These are phyloP conservation scores for Yponomeuta plumbellus DNA, from an alignment of 2,888 invertebrate genomes.

Conservation along the genomic window DNA sequence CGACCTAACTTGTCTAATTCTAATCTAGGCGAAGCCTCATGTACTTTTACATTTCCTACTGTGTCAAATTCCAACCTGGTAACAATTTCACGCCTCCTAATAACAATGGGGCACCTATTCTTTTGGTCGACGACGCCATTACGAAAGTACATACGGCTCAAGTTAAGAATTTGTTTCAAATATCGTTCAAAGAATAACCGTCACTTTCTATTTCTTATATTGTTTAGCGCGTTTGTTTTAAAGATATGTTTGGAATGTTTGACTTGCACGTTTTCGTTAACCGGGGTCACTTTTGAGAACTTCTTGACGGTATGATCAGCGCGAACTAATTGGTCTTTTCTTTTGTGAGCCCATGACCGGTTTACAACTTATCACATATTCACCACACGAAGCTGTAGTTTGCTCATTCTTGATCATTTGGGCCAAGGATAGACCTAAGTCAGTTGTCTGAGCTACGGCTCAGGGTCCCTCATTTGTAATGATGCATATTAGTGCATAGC, in stretches of 20 bases:
- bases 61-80: conserved; percentile 19
- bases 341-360: neutral
- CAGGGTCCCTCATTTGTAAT: conserved; percentile 11
- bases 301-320: neutral
- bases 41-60: conserved; percentile 12
- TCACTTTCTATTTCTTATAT: conserved; percentile 30
- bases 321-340: neutral
- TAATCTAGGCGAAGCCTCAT: too few relatives aligned
- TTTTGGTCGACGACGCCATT: conserved; percentile 18
- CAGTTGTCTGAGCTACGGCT: neutral
- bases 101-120: conserved; percentile 19
- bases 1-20: too few relatives aligned
- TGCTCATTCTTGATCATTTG: conserved; percentile 22
- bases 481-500: conserved; percentile 5
- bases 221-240: neutral
- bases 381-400: neutral
- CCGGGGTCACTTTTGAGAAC: neutral
- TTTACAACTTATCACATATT: neutral
- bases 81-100: conserved; percentile 19
- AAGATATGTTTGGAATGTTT: neutral
- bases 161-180: conserved; percentile 22
- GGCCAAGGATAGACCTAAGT: conserved; percentile 36
- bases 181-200: conserved; percentile 17
- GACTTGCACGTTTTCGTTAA: neutral
- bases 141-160: conserved; percentile 22